Conservation (phyloP, 1,140 invertebrate species). For the Anastatus disparis region DNA sequence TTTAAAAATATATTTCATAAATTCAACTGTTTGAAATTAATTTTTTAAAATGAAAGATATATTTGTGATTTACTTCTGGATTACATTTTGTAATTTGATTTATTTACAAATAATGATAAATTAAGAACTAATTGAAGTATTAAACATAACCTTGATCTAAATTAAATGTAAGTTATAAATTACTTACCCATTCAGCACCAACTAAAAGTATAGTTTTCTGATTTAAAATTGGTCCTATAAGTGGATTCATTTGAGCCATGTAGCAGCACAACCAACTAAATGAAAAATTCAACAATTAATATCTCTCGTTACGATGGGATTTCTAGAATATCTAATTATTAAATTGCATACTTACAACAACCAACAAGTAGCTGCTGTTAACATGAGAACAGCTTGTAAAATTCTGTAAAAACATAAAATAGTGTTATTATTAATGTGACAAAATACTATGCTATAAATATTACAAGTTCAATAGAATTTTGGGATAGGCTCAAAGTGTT, state of each 20-base stretch:
- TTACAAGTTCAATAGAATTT: background rate
- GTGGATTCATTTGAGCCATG: slow-evolving; percentile 94
- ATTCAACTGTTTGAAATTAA: too few relatives aligned
- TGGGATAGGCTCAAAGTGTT: background rate
- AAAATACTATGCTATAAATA: background rate
- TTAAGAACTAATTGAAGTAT: too few relatives aligned
- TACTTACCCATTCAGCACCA: slow-evolving; percentile 80
- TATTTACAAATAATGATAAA: too few relatives aligned
- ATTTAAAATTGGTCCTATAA: slow-evolving; percentile 86
- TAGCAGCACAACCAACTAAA: slow-evolving; percentile 92
- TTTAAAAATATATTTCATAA: too few relatives aligned
- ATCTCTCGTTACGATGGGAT: background rate
- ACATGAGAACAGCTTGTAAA: slow-evolving; percentile 85
- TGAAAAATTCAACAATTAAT: slow-evolving; percentile 50
- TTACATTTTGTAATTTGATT: too few relatives aligned
- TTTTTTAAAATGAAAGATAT: too few relatives aligned
- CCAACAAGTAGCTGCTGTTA: slow-evolving; percentile 92
- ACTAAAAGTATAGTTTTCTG: slow-evolving; percentile 80
- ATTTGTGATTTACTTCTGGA: too few relatives aligned
- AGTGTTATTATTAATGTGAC: too few relatives aligned
- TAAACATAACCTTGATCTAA: too few relatives aligned
- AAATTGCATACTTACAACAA: slow-evolving; percentile 83
- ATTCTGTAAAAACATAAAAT: slow-evolving; percentile 74
- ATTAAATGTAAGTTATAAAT: too few relatives aligned
- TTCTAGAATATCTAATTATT: background rate